Base-by-base conservation (phyloP, 2,797 vertebrate species). In the Pampus argenteus region DNA sequence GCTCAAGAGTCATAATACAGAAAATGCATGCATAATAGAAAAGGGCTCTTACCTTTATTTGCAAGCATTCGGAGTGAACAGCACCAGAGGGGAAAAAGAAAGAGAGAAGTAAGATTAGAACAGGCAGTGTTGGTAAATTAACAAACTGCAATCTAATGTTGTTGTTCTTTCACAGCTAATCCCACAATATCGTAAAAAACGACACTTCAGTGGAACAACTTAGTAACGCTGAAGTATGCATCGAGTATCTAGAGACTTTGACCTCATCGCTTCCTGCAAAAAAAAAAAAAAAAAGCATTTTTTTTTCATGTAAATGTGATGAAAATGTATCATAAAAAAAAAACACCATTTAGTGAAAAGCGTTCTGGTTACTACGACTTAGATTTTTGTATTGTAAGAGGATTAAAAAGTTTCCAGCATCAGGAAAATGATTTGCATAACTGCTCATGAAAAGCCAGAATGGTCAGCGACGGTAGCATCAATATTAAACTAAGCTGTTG, bases 1-100 rank as follows among this genome's bases (percentile, higher is more conserved):
- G 71, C 73, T 65, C 20, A 25, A 45, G 69, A 36, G 1, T 74
- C 77, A 85, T 50, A 61, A 73, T 66, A 68, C 42, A 78, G 68
- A 82, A 80, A 74, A 79, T 11, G 48, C 78, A 89, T 81, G 72
- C 75, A 87, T 66, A 69, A 78, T 57, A 80, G 75, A 40, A 74
- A 69, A 18, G 40, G 40, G 17, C 40, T 44, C 40, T 44, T 44
- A 44, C 40, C 40, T 44, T 44, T 44, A 44, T 44, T 44, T 18
- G 40, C 5, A 18, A 44, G 40, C 84, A 70, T 78, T 84, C 54
- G 49, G 6, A 62, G 55, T 51, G 57, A 86, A 28, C 62, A 78
- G 81, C 81, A 88, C 68, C 81, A 13, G 25, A 38, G 62, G 56
- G 20, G 47, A 48, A 55, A 58, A 45, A 74, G 56, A 79, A 40